Base-by-base conservation (phyloP, 2,113 vertebrate genomes). In the Gasterosteus aculeatus region DNA sequence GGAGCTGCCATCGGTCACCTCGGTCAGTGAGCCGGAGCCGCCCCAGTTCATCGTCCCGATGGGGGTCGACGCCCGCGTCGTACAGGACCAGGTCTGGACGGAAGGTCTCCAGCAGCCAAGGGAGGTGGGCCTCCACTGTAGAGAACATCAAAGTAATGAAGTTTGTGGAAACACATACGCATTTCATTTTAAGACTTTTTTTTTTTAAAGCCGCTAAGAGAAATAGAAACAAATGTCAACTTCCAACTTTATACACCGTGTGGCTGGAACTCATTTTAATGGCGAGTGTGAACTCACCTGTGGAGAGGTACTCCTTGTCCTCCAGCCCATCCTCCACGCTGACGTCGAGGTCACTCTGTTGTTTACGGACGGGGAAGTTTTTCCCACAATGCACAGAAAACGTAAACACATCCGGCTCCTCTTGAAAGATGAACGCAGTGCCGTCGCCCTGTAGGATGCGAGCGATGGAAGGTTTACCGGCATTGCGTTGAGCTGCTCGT, bases 311-410 rank as follows among this genome's bases (percentile, higher is more conserved):
- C 33, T 90, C 88, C 70, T 87, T 46, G 63, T 91, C 87, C 74
- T 90, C 87, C 38, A 83, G 39, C 31, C 87, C 88, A 16, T 58
- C 87, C 29, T 87, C 83, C 74, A 92, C 15, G 19, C 78, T 90
- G 57, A 91, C 29, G 19, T 94, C 91, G 0, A 92, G 78, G 65
- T 92, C 85, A 54, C 91, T 89, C 71, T 88, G 84, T 74, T 93
- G 87, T 79, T 93, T 91, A 60, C 39, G 76, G 56, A 91, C 39
- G 1, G 92, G 91, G 29, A 93, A 89, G 79, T 92, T 93, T 78
- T 87, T 92, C 78, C 85, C 91, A 88, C 92, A 92, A 26, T 92
- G 90, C 85, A 91, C 75, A 0, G 89, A 92, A 69, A 92, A 91
- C 1, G 92, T 91, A 69, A 93, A 92, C 53, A 89, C 91, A 58